phyloP scores from a whole-genome alignment of 2,888 invertebrate species.

The Spicauda simplicius region DNA sequence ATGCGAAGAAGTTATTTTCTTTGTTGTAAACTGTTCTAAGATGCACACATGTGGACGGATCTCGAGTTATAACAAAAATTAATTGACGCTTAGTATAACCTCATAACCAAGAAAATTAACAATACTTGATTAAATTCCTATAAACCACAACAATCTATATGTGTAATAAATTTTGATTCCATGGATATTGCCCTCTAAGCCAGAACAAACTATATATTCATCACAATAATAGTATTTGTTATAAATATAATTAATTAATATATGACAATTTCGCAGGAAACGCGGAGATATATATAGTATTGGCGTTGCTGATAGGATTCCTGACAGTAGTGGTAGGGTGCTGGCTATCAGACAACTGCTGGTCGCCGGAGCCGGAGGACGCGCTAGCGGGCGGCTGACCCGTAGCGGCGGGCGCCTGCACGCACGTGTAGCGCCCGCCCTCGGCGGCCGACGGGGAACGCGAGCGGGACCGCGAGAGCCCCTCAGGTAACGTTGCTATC shows the following conservation, averaged over 20 bases:
- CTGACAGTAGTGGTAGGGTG: constrained; percentile 90
- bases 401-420: constrained; percentile 86
- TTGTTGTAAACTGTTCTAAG: too few species aligned
- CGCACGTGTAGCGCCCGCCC: constrained; percentile 83
- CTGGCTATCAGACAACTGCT: constrained; percentile 91
- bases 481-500: constrained; percentile 57
- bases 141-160: too few species aligned
- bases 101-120: too few species aligned
- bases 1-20: too few species aligned
- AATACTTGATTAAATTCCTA: too few species aligned
- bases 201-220: too few species aligned
- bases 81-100: too few species aligned
- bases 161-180: too few species aligned
- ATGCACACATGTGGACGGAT: too few species aligned
- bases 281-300: constrained; percentile 90
- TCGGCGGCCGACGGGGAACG: constrained; percentile 59
- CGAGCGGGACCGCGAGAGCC: constrained; percentile 51
- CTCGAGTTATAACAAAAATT: too few species aligned
- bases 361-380: constrained; percentile 90
- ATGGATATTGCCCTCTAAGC: too few species aligned
- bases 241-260: background rate
- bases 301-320: constrained; percentile 89
- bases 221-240: too few species aligned
- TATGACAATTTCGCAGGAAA: constrained; percentile 78
- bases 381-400: constrained; percentile 89